These are phyloP conservation scores for Psephotus haematonotus DNA, from an alignment of 2,113 vertebrate species.

Conservation along the genomic window DNA sequence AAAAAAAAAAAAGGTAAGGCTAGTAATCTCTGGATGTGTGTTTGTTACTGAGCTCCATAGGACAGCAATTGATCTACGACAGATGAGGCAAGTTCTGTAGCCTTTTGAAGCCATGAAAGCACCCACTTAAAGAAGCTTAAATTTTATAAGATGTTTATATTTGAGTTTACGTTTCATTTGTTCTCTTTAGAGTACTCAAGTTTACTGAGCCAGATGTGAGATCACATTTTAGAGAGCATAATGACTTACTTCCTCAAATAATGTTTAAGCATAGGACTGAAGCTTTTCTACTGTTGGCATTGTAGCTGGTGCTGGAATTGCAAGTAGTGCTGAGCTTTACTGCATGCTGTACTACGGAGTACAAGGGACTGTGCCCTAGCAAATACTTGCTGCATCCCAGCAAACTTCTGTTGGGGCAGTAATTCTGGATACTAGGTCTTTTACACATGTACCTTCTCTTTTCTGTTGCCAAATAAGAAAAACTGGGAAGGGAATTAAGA, in stretches of 20 bases:
- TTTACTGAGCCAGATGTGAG: neutral
- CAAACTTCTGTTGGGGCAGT: neutral
- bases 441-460: neutral
- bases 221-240: neutral
- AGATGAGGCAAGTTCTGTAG: neutral
- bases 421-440: neutral
- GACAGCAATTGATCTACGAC: neutral
- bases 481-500: neutral
- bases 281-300: neutral
- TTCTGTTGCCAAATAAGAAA: neutral
- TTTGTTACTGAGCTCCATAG: neutral
- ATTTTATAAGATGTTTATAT: neutral
- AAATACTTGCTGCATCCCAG: neutral
- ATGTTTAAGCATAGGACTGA: neutral
- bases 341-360: accelerated
- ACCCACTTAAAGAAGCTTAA: neutral
- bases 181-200: neutral
- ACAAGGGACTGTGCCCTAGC: neutral
- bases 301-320: neutral
- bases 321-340: neutral
- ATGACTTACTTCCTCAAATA: neutral
- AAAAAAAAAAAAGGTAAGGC: neutral
- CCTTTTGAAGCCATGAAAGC: neutral
- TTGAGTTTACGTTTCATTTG: neutral
- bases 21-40: neutral